Evolutionary conservation across 2,113 vertebrate genomes (phyloP).

Genomic region (Plotosus lineatus): DNA sequence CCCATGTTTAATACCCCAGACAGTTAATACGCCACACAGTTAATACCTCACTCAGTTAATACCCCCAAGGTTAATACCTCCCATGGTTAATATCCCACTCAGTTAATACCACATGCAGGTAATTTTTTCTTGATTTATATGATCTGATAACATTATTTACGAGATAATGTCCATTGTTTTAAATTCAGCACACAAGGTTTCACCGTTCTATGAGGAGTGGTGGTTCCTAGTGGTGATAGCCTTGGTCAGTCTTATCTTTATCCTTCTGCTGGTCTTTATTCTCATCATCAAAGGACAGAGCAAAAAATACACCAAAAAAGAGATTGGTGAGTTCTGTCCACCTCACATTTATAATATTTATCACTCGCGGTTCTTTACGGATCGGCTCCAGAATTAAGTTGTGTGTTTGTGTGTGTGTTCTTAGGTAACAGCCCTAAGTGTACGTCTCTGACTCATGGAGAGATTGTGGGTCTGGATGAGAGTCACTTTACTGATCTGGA

Average conservation of each 20-base stretch:
- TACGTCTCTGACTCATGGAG: constrained; percentile 84
- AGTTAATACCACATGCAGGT: no score
- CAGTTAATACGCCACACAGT: no score
- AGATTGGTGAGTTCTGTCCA: neutral
- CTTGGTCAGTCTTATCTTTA: constrained; percentile 94
- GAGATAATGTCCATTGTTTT: neutral
- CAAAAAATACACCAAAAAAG: constrained; percentile 94
- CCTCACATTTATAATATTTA: neutral
- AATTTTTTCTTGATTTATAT: no score
- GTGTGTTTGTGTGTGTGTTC: constrained; percentile 2
- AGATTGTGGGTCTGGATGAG: constrained; percentile 96
- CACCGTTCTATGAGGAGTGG: constrained; percentile 96
- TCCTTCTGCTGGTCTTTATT: constrained; percentile 91
- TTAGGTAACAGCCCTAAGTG: constrained; percentile 87
- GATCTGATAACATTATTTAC: no score
- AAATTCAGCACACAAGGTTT: constrained; percentile 87
- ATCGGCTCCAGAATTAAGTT: neutral
- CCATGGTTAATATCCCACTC: no score
- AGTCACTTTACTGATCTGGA: constrained; percentile 93
- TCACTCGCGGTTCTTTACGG: neutral
- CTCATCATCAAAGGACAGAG: constrained; percentile 96
- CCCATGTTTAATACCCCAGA: no score
- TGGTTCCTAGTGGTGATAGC: constrained; percentile 97
- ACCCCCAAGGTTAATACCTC: no score
- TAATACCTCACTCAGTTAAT: no score